phyloP scores from a whole-genome alignment of 2,113 vertebrate genomes.

The Vulpes vulpes region DNA sequence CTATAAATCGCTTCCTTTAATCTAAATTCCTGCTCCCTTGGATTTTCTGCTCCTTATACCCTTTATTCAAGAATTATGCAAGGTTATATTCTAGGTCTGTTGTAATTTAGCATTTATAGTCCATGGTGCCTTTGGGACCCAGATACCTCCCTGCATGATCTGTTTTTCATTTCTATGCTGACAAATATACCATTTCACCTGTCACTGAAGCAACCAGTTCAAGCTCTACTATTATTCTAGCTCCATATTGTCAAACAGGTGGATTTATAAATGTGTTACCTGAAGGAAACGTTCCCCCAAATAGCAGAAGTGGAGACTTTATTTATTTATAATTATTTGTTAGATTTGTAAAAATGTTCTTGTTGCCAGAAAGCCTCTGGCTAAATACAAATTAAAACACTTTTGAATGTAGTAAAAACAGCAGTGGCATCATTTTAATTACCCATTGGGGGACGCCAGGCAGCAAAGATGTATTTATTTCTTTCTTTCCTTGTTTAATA shows the following conservation, averaged over 20 bases:
- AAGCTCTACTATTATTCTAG: slow-evolving; percentile 70
- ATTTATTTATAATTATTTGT: slow-evolving; percentile 85
- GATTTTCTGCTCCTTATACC: background rate
- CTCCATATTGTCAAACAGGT: slow-evolving; percentile 76
- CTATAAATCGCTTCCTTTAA: background rate
- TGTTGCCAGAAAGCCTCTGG: slow-evolving; percentile 74
- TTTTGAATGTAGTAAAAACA: slow-evolving; percentile 75
- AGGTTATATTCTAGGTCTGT: slow-evolving; percentile 61
- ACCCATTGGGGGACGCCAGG: slow-evolving; percentile 72
- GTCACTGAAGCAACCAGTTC: slow-evolving; percentile 73
- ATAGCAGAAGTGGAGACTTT: slow-evolving; percentile 74
- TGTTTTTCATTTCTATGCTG: slow-evolving; percentile 74
- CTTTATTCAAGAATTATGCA: slow-evolving; percentile 67
- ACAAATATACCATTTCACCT: slow-evolving; percentile 73
- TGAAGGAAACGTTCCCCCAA: slow-evolving; percentile 72
- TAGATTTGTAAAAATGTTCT: slow-evolving; percentile 82
- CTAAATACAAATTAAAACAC: slow-evolving; percentile 82
- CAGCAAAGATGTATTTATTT: slow-evolving; percentile 39
- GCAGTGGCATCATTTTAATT: slow-evolving; percentile 78
- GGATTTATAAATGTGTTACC: slow-evolving; percentile 77
- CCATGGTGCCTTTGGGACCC: slow-evolving; percentile 66
- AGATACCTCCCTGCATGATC: slow-evolving; percentile 57
- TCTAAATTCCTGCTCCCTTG: background rate
- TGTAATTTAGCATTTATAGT: slow-evolving; percentile 76
- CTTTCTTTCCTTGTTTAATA: slow-evolving; percentile 28